These are phyloP conservation scores for Anolis carolinensis DNA, from an alignment of 2,113 vertebrate species.

Conservation along the genomic window DNA sequence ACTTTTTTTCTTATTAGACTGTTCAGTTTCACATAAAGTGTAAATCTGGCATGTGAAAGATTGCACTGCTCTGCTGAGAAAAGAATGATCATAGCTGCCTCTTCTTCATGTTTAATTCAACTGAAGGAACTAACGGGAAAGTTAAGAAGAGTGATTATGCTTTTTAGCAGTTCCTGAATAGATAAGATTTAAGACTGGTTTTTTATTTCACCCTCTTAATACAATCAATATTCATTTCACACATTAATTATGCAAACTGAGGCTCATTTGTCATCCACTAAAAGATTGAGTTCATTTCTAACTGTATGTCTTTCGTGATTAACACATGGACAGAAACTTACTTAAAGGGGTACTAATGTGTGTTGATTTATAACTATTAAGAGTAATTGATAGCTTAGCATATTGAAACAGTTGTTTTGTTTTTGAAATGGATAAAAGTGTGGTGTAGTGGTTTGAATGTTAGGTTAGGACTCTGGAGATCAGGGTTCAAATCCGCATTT, in stretches of 20 bases:
- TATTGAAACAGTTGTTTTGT: background rate
- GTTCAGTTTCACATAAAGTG: background rate
- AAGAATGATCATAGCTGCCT: background rate
- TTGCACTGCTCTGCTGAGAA: background rate
- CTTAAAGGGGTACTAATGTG: conserved; percentile 3
- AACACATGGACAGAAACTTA: background rate
- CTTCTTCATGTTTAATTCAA: background rate
- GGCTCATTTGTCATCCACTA: conserved; percentile 1
- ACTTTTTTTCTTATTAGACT: background rate
- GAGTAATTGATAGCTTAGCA: background rate
- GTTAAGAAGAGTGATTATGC: background rate
- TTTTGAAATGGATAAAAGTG: background rate
- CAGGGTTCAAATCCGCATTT: too few species aligned
- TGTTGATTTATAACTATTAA: background rate
- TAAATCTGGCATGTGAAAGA: background rate
- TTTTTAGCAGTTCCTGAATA: background rate
- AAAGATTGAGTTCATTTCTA: conserved; percentile 21
- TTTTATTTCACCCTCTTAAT: background rate
- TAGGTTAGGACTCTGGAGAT: too few species aligned
- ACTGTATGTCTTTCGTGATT: conserved; percentile 5
- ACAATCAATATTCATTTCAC: conserved; percentile 2
- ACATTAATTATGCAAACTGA: background rate
- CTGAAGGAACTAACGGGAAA: background rate
- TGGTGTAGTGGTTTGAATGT: too few species aligned
- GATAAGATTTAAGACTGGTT: background rate